Base-by-base conservation (phyloP, 1,140 invertebrate genomes). In the Trichomalopsis sarcophagae region DNA sequence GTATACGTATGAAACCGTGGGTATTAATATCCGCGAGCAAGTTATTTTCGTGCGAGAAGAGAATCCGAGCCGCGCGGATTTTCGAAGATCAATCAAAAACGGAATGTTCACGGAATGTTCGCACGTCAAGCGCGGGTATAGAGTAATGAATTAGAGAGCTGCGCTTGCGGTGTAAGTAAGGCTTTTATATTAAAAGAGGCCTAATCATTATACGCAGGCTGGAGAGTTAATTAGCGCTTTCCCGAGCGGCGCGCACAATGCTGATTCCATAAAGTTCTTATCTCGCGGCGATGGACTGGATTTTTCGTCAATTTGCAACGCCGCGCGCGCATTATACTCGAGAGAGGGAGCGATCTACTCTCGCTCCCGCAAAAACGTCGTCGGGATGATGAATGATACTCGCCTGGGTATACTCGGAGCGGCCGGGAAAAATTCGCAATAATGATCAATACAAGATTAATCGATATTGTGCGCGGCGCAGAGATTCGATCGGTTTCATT, bases 361-460 rank as follows among this genome's bases (percentile, higher is more conserved):
- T 78, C 55, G 44, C 74, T 77, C n/a, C 77, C 40, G 36, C 76
- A 68, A 82, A 83, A 77, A 83, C 44, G 68, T 14, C 80, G 27
- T 71, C 80, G 40, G 21, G 85, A 78, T 86, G 81, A 86, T 86
- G 68, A 86, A 86, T 83, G 85, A 80, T 77, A 50, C 17, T 5
- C 55, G 0, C 6, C 40, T 44, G 10, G n/a, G n/a, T 62, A 62
- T n/a, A 62, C 27, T 75, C 74, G 71, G 21, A 3, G 21, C 21
- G 27, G 27, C 27, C 27, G 68, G 76, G 68, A 86, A 86, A 86
- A 86, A 86, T 86, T 44, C 66, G 76, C 74, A 86, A 86, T 86
- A 82, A 86, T 83, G 81, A 86, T 86, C 85, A 86, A 86, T 82
- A n/a, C 76, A 86, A 86, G 81, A 86, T 86, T 86, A 86, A 86